These are phyloP conservation scores for Cacatua alba DNA, from an alignment of 2,113 vertebrate species.

Conservation along the genomic window DNA sequence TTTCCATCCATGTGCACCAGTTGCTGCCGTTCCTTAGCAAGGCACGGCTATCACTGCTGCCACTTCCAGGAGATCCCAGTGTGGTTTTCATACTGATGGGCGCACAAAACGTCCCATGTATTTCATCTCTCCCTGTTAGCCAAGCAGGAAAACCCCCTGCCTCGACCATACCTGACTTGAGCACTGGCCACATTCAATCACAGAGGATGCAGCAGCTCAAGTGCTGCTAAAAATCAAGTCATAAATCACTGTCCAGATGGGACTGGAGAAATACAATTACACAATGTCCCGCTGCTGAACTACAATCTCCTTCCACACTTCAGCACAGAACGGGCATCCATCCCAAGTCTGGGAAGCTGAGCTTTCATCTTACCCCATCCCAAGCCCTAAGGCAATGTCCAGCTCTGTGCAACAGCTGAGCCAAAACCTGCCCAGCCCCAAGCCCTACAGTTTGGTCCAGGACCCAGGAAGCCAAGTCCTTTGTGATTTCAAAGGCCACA, in stretches of 20 bases:
- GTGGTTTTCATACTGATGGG: not conserved
- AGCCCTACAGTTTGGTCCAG: not conserved
- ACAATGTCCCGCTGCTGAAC: not conserved
- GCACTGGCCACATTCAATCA: not conserved
- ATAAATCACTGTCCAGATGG: not conserved
- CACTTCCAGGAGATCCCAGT: not conserved
- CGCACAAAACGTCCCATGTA: not conserved
- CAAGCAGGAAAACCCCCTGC: not conserved
- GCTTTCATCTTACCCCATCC: not conserved
- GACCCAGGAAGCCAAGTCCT: not conserved
- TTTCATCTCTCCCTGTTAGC: not conserved
- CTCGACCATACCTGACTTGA: not conserved
- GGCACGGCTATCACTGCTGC: not conserved
- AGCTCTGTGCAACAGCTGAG: accelerated
- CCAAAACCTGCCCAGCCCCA: not conserved
- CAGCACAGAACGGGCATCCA: not conserved
- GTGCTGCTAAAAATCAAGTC: not conserved
- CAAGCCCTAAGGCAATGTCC: not conserved
- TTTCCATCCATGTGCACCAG: not conserved
- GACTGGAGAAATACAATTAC: not conserved
- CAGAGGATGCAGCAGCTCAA: not conserved
- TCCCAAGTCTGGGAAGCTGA: not conserved
- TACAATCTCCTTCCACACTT: not conserved
- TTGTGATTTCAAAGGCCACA: not conserved
- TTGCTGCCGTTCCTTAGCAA: not conserved